Base-by-base conservation (phyloP, 2,113 vertebrate genomes). In the Muscicapa adusta region DNA sequence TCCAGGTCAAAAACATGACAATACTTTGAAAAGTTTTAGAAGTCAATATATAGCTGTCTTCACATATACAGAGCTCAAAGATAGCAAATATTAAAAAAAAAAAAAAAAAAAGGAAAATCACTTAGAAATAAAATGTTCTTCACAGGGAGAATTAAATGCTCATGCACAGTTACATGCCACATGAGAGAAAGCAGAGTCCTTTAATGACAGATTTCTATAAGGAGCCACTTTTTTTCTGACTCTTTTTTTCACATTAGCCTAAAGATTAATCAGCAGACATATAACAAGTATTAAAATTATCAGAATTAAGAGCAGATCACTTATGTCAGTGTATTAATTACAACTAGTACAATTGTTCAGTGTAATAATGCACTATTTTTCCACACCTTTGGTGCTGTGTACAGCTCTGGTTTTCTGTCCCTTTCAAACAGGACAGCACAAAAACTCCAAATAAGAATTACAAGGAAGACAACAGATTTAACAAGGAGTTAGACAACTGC, bases 1-100 rank as follows among this genome's bases (percentile, higher is more conserved):
- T 70, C 14, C 2, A 1, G 5, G 9, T 63, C 10, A 86, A 79
- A 75, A 62, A 62, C 0, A 2, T 22, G 11, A 0, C 24, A 86
- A 10, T 36, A 86, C 12, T 54, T 58, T 2, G 4, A 43, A 40
- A 74, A 67, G 17, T 40, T 76, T 81, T n/a, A 75, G 24, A 53
- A 66, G 25, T 72, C 33, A 63, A 50, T 18, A 31, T 71, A 63
- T 3, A 78, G 42, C 22, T 61, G 5, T 56, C 45, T 20, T 91
- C 36, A 53, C 7, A 42, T 22, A 36, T 3, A 63, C 5, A 54
- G 15, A 56, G 15, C 33, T 80, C 80, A 93, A 18, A 67, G 5
- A 61, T 3, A 75, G 7, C 17, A 79, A 53, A 75, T 16, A 51
- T 7, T 12, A 47, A 47, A 23, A 58, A 8, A 54, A 25, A 29